Evolutionary conservation across 2,797 vertebrate genomes (phyloP), one percentile per base, ranked within the genome.

Genomic region (Brotula barbata): DNA sequence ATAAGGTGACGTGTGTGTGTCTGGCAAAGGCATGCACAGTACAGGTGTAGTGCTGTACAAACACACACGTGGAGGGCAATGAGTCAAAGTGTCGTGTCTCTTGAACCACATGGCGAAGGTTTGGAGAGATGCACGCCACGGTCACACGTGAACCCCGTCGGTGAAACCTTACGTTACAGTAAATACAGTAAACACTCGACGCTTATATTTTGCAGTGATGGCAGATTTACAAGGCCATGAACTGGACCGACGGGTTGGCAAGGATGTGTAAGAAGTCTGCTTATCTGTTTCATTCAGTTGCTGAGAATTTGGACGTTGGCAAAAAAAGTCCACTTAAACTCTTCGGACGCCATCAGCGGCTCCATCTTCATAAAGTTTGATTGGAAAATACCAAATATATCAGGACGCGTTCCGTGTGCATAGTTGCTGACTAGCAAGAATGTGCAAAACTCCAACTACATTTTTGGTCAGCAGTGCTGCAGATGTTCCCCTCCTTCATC

Each of bases 201-300:
- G 19, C 34, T 69, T 51, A 71, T 79, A 36, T 36, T 36, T 71
- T 73, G 44, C 61, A 70, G 71, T 39, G 13, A 19, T 39, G 23
- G 21, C 40, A 54, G 55, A 77, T 83, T 77, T 77, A 80, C 40
- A 43, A 68, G 20, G 13, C 5, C 37, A 50, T 70, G 59, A 74
- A 80, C 54, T n/a, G n/a, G n/a, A n/a, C n/a, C n/a, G n/a, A n/a
- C n/a, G 44, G 43, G 17, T 16, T 13, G 39, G 40, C 52, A 37
- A 20, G 37, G 69, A 41, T 67, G 58, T 54, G 41, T 25, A 34
- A 36, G 21, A 52, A 64, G 55, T 69, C 5, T 28, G 46, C 49
- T 68, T 50, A 28, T 73, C 28, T 20, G 20, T 40, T 56, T 34
- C 6, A 56, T 57, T 15, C 64, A 64, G 60, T 72, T 66, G 37